These are phyloP conservation scores for Luidia sarsii DNA, from an alignment of 53 echinoderm and acorn worm genomes.

Conservation along the genomic window DNA sequence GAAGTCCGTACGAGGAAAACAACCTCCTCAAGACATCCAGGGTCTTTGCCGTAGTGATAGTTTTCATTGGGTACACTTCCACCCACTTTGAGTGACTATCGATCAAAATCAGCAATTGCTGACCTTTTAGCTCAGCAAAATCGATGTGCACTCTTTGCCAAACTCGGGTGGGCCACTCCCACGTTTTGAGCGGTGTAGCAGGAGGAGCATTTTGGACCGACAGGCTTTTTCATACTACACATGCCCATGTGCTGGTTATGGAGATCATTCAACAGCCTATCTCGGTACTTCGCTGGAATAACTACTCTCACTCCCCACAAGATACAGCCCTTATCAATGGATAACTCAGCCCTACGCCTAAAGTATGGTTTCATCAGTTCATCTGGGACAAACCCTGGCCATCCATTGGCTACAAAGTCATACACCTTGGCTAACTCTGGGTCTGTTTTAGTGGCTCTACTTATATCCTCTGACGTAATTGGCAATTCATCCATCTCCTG, in stretches of 20 bases:
- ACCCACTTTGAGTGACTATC: slow-evolving; percentile 71
- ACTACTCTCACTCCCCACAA: slow-evolving; percentile 60
- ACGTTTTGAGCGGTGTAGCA: slow-evolving; percentile 53
- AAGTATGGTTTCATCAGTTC: slow-evolving; percentile 24
- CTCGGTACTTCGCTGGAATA: slow-evolving; percentile 19
- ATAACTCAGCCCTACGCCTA: slow-evolving; percentile 40
- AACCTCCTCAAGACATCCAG: slow-evolving; percentile 59
- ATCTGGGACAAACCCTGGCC: slow-evolving; percentile 10
- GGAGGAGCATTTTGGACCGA: slow-evolving; percentile 47
- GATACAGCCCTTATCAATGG: slow-evolving; percentile 55
- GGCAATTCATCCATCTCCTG: slow-evolving; percentile 64
- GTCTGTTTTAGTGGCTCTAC: slow-evolving; percentile 30
- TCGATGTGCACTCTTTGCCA: slow-evolving; percentile 66
- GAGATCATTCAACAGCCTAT: slow-evolving; percentile 34
- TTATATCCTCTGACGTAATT: slow-evolving; percentile 64
- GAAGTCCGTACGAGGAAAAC: slow-evolving; percentile 67
- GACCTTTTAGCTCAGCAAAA: slow-evolving; percentile 52
- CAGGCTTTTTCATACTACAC: slow-evolving; percentile 47
- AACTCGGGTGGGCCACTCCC: slow-evolving; percentile 57
- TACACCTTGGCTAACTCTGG: slow-evolving; percentile 21
- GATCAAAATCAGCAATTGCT: slow-evolving; percentile 57
- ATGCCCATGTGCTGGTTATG: slow-evolving; percentile 54
- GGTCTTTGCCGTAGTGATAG: slow-evolving; percentile 59
- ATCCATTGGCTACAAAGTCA: slow-evolving; percentile 32
- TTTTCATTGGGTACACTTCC: slow-evolving; percentile 54